Conservation (phyloP, 1,140 invertebrate genomes). For the Lamellibrachia luymesi region DNA sequence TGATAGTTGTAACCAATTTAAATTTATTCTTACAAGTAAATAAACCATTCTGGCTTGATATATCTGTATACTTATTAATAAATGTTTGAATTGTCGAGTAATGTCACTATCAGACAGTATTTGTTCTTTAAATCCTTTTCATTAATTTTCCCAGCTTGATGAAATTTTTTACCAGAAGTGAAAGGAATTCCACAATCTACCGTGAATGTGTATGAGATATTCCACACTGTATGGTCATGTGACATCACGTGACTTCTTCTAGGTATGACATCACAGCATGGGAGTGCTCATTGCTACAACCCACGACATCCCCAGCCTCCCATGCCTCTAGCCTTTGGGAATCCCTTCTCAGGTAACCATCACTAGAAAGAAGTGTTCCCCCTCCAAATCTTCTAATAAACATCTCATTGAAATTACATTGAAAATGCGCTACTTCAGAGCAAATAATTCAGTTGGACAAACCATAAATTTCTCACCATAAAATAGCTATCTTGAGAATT, state of each 20-base stretch:
- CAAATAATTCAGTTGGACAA: no score
- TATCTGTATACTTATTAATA: not conserved
- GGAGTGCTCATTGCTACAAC: not conserved
- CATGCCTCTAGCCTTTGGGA: not conserved
- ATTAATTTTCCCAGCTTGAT: no score
- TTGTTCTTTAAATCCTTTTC: no score
- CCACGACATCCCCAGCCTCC: not conserved
- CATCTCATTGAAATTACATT: no score
- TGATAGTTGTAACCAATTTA: not conserved
- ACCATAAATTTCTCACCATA: no score
- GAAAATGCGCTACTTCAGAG: no score
- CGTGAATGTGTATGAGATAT: not conserved
- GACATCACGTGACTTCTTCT: not conserved
- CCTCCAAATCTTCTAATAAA: not conserved
- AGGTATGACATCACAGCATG: not conserved
- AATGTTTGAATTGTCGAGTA: not conserved
- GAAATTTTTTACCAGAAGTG: not conserved
- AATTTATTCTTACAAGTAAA: not conserved
- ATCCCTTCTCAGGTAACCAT: not conserved
- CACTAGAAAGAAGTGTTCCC: not conserved
- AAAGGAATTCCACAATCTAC: not conserved
- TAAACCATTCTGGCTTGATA: not conserved
- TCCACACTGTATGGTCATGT: not conserved
- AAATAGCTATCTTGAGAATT: no score
- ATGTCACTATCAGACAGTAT: no score